phyloP scores from a whole-genome alignment of 2,113 vertebrate species.

The Falco punctatus region DNA sequence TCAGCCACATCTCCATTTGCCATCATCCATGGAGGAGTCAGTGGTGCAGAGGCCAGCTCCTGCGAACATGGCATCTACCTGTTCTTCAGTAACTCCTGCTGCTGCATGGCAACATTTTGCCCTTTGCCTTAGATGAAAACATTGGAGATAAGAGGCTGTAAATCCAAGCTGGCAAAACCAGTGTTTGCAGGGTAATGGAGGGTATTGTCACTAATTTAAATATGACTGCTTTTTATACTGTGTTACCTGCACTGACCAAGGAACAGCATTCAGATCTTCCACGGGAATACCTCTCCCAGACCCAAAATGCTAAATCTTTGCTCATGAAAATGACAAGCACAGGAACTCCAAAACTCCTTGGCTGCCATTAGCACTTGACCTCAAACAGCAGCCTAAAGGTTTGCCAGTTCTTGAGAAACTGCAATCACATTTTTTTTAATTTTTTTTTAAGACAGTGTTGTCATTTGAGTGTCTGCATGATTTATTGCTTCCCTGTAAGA shows the following conservation, averaged over 20 bases:
- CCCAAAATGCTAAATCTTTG: background rate
- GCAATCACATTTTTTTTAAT: background rate
- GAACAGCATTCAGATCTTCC: background rate
- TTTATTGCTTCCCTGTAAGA: background rate
- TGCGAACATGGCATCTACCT: background rate
- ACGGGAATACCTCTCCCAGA: background rate
- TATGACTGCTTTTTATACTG: background rate
- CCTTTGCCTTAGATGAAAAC: background rate
- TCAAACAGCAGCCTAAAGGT: background rate
- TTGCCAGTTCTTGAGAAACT: background rate
- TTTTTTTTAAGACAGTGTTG: background rate
- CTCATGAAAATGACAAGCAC: background rate
- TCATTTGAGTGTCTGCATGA: background rate
- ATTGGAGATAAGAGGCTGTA: background rate
- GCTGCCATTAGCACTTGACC: background rate
- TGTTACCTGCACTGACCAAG: background rate
- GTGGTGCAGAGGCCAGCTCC: background rate
- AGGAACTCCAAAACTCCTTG: background rate
- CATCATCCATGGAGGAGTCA: background rate
- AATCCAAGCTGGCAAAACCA: background rate
- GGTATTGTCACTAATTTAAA: background rate
- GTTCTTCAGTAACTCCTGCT: background rate
- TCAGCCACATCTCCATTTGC: background rate
- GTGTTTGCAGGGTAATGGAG: background rate
- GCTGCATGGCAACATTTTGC: background rate